Base-by-base conservation (phyloP, 2,113 vertebrate genomes). In the Andinoacara biseriatus region DNA sequence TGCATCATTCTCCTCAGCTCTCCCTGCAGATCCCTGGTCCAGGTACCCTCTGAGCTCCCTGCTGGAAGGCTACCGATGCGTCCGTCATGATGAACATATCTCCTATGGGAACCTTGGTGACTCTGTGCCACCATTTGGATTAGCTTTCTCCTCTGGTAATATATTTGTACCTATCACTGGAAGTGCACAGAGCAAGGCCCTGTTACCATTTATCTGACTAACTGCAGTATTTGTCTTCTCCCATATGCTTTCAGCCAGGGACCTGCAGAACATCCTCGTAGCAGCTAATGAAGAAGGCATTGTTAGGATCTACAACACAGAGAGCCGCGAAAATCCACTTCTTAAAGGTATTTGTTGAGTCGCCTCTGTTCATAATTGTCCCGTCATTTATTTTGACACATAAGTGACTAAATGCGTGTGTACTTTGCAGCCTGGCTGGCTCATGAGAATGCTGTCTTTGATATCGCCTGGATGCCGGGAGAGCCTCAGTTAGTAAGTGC, bases 371-470 rank as follows among this genome's bases (percentile, higher is more conserved):
- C 1, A 8, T 5, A 40, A 1, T 10, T 24, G 5, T 5, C 17
- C 11, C 24, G 18, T 20, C 1, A 10, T 10, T 26, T 7, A 77
- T 56, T 1, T 38, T 15, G 3, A 43, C 5, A 29, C 57, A 2
- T 43, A 0, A 2, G 29, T 15, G 2, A 4, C 31, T 91, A 10
- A 93, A 35, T 7, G 7, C 17, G 17, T 38, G 69, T 81, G 56
- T 54, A 14, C 74, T 76, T 33, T 93, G 60, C 94, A 99, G 98
- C 97, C 74, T 99, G 98, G 98, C 93, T 97, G 91, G 97, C 98
- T 84, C 98, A 99, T 82, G 96, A 97, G 83, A 99, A 99, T 84
- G 98, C 98, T 1, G 97, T 99, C 24, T 99, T 99, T 95, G 98
- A 99, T 87, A 93, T 99, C 35, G 97, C 98, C 40, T 99, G 98